Percentiles rank a stretch among this genome's conserved stretches.
Evolutionary conservation across 2,888 invertebrate species (phyloP).

Genomic region (Elysia crispata): DNA sequence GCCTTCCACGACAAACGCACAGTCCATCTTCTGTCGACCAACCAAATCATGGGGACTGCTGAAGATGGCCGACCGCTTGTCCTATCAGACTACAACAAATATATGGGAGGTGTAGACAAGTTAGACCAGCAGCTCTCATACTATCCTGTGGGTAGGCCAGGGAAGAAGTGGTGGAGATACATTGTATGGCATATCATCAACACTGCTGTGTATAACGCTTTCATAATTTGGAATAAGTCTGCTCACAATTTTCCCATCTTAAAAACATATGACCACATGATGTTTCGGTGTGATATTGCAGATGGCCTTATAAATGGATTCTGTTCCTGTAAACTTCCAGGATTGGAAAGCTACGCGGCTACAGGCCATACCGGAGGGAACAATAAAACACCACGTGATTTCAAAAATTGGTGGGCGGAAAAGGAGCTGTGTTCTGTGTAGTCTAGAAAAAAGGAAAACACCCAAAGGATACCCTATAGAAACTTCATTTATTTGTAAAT

Average conservation of each 20-base stretch:
- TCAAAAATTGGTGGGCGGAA: not conserved
- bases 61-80: too few relatives aligned
- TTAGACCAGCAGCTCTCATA: too few relatives aligned
- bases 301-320: constrained; percentile 19
- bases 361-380: not conserved
- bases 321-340: constrained; percentile 3
- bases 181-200: constrained; percentile 13
- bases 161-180: constrained; percentile 25
- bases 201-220: not conserved
- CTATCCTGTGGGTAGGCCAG: too few relatives aligned
- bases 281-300: not conserved
- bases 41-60: too few relatives aligned
- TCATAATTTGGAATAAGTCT: not conserved
- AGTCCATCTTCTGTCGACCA: too few relatives aligned
- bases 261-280: constrained; percentile 24
- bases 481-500: too few relatives aligned
- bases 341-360: not conserved
- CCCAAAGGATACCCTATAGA: not conserved
- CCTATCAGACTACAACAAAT: too few relatives aligned
- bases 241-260: not conserved
- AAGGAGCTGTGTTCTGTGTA: not conserved
- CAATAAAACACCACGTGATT: not conserved
- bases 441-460: not conserved
- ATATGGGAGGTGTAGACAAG: too few relatives aligned
- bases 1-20: too few relatives aligned